A percentile compares a stretch with the other conserved stretches of the same genome.
phyloP scores from a whole-genome alignment of 2,113 vertebrate species.

The Xenopus borealis region DNA sequence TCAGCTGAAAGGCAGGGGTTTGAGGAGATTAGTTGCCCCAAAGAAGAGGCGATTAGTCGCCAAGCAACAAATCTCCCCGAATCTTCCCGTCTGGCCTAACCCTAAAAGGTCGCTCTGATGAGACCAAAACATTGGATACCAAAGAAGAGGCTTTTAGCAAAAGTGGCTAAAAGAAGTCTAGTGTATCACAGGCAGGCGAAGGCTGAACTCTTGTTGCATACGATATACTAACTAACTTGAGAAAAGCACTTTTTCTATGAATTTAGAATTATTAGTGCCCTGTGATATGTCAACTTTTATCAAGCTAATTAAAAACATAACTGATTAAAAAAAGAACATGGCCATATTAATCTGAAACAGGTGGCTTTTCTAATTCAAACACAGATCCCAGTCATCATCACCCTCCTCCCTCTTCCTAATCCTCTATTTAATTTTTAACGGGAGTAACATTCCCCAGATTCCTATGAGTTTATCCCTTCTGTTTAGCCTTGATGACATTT shows the following conservation, averaged over 20 bases:
- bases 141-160: too few species aligned
- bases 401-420: slow-evolving; percentile 27
- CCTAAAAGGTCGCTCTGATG: too few species aligned
- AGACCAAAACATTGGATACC: too few species aligned
- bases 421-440: slow-evolving; percentile 38
- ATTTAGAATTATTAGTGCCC: slow-evolving; percentile 9
- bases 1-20: too few species aligned
- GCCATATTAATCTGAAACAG: slow-evolving; percentile 40
- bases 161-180: too few species aligned
- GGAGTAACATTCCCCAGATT: slow-evolving; percentile 36
- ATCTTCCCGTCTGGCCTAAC: too few species aligned
- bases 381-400: slow-evolving; percentile 30
- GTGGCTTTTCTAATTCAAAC: slow-evolving; percentile 32
- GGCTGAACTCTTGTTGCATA: too few species aligned
- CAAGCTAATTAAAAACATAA: slow-evolving; percentile 8
- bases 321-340: slow-evolving; percentile 13
- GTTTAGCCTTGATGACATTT: slow-evolving; percentile 31
- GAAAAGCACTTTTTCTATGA: not conserved
- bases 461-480: slow-evolving; percentile 32
- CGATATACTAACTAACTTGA: too few species aligned
- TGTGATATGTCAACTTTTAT: slow-evolving; percentile 19
- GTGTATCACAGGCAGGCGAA: too few species aligned
- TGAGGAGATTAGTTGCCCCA: too few species aligned
- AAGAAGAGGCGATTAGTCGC: too few species aligned
- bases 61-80: too few species aligned